Evolutionary conservation across 2,113 vertebrate genomes (phyloP).

Genomic region (Pterophyllum scalare): DNA sequence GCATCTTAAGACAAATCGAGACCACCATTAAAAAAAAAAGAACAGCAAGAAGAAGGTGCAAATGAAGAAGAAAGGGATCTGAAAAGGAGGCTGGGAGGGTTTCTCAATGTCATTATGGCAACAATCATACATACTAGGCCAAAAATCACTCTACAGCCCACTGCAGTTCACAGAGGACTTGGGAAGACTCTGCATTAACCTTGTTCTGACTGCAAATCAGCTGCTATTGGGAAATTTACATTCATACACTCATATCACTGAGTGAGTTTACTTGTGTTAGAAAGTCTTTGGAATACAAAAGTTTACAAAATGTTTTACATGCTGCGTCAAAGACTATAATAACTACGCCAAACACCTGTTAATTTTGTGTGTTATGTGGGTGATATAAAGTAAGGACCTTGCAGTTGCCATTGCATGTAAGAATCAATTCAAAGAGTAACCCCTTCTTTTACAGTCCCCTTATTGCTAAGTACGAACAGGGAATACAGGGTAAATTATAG

Average conservation of each 20-base stretch:
- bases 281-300: background rate
- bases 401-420: background rate
- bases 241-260: background rate
- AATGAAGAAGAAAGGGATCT: background rate
- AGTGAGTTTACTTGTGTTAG: background rate
- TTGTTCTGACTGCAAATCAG: background rate
- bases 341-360: background rate
- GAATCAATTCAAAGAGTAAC: background rate
- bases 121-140: background rate
- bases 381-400: too few species aligned
- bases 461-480: background rate
- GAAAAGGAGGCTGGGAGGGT: background rate
- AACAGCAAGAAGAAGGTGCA: slow-evolving; percentile 5
- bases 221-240: background rate
- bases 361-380: background rate
- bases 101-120: slow-evolving; percentile 30
- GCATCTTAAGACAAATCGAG: background rate
- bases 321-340: background rate
- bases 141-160: background rate
- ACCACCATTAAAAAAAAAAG: background rate
- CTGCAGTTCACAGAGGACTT: background rate
- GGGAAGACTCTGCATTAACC: background rate
- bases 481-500: background rate
- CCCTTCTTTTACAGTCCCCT: too few species aligned
- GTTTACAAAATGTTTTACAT: background rate